Base-by-base conservation (phyloP, 2,113 vertebrate species). In the Pseudorhombus dupliciocellatus region DNA sequence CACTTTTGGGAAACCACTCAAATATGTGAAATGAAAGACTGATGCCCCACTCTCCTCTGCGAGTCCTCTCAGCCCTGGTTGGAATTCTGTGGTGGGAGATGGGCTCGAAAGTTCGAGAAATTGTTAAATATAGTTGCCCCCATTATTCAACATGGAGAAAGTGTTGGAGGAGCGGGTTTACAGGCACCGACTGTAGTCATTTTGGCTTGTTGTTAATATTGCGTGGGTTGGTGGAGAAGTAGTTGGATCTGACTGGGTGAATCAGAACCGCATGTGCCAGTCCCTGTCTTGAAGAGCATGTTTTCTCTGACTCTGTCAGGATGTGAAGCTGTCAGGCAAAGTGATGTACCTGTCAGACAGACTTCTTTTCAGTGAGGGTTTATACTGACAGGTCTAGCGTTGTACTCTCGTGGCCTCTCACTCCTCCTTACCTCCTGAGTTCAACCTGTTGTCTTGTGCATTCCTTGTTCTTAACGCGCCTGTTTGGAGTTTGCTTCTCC, bases 1-100 rank as follows among this genome's bases (percentile, higher is more conserved):
- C 59, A 70, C 75, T 56, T 81, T 61, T 20, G 26, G 62, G 51
- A 68, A 79, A 60, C 59, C 22, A 62, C 42, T 51, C 46, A 66
- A 75, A 73, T 62, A 18, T 28, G 25, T 0, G n/a, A 71, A 44
- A 62, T 52, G 40, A 78, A 56, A 53, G 26, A 61, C 31, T 65
- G 21, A 0, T 52, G 53, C 61, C 30, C 15, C 52, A 10, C 28
- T 40, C 70, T 76, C 65, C 1, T 31, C 42, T 34, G 18, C 50
- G 18, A 5, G 5, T 44, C 15, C 34, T 37, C 37, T 53, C 3
- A 48, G 31, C 24, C 42, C 61, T 56, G 12, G 44, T 65, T 24
- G 26, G 44, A 48, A 22, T 56, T 26, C 30, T 42, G 46, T n/a
- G 6, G 46, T 9, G 10, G 20, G 10, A 37, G 34, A 37, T 34